A percentile compares a stretch with the other conserved stretches of the same genome.
phyloP scores from a whole-genome alignment of 2,113 vertebrate species.

The Eretmochelys imbricata region DNA sequence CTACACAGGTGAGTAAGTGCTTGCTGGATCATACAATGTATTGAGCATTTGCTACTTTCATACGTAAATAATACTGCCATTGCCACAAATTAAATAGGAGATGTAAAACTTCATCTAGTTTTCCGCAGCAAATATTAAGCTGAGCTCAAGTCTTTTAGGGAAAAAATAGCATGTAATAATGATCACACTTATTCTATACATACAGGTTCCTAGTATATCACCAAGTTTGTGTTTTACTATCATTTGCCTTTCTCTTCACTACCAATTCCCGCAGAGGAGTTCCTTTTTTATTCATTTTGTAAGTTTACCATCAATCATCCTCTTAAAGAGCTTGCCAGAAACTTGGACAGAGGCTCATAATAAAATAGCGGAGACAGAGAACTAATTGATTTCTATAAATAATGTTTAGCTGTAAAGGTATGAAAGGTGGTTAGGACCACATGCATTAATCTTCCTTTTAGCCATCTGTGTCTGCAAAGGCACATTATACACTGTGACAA shows the following conservation, averaged over 20 bases:
- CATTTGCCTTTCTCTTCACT: constrained; percentile 63
- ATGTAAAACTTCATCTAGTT: constrained; percentile 36
- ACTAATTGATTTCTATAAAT: constrained; percentile 77
- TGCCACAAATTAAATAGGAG: constrained; percentile 51
- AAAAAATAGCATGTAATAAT: neutral
- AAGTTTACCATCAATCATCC: constrained; percentile 68
- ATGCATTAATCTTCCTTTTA: constrained; percentile 62
- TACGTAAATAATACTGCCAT: constrained; percentile 40
- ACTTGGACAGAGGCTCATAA: constrained; percentile 71
- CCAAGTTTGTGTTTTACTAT: constrained; percentile 43
- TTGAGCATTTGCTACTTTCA: constrained; percentile 58
- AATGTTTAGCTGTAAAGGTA: constrained; percentile 72
- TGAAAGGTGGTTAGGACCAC: constrained; percentile 65
- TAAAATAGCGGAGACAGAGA: constrained; percentile 74
- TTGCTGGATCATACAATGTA: neutral
- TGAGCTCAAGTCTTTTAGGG: constrained; percentile 6
- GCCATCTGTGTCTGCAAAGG: constrained; percentile 52
- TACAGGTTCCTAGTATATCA: constrained; percentile 24
- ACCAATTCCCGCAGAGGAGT: constrained; percentile 44
- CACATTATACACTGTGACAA: constrained; percentile 30
- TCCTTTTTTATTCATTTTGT: constrained; percentile 69
- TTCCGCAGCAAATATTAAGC: constrained; percentile 41
- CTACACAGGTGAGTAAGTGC: neutral
- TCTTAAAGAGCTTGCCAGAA: constrained; percentile 70
- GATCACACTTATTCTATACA: constrained; percentile 13